These are phyloP conservation scores for Campoplex capitator DNA, from an alignment of 2,888 invertebrate species.

Conservation along the genomic window DNA sequence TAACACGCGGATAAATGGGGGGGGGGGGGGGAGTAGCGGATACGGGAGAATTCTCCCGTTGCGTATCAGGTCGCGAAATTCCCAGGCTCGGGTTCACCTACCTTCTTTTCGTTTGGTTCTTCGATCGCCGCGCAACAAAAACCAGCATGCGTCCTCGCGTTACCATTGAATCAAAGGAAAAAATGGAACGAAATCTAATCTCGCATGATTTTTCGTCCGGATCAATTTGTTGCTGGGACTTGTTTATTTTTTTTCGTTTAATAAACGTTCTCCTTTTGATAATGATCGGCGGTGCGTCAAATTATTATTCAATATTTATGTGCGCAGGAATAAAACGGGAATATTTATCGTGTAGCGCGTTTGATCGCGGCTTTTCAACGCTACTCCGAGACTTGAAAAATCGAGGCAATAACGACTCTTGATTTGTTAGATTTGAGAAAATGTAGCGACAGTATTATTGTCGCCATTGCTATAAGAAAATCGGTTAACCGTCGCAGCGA, in stretches of 20 bases:
- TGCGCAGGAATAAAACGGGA: too few species aligned
- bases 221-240: slow-evolving; percentile 14
- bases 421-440: too few species aligned
- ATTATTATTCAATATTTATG: too few species aligned
- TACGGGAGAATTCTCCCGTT: slow-evolving; percentile 2
- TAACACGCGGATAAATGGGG: neutral
- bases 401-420: too few species aligned
- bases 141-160: neutral
- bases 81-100: slow-evolving; percentile 48
- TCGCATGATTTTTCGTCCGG: neutral
- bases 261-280: too few species aligned
- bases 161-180: neutral
- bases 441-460: too few species aligned
- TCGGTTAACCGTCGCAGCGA: too few species aligned
- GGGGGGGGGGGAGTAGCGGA: neutral
- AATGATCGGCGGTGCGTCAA: too few species aligned
- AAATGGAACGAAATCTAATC: neutral
- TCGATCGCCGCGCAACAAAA: slow-evolving; percentile 7
- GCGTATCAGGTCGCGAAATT: slow-evolving; percentile 49
- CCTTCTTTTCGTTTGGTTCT: slow-evolving; percentile 24
- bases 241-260: neutral
- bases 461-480: too few species aligned
- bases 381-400: too few species aligned
- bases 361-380: too few species aligned
- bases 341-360: too few species aligned